A percentile compares a stretch with the other conserved stretches of the same genome.
Evolutionary conservation across 37 sponge, comb jelly and placozoan species (phyloP).

Genomic region (Halisarca cf. caerulea): DNA sequence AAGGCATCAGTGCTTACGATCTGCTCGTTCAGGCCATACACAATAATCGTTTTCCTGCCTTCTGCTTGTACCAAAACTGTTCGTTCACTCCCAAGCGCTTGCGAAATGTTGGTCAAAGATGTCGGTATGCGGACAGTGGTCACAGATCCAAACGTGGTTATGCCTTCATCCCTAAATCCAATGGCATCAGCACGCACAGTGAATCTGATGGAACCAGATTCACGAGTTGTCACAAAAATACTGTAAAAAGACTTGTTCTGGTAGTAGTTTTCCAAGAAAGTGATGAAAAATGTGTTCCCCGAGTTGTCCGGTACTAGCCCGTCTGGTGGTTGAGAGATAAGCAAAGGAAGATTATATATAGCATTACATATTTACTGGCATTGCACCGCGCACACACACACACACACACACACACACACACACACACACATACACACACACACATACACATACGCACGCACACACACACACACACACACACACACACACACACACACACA

Average conservation of each 20-base stretch:
- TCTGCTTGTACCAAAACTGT: background rate
- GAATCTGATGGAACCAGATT: background rate
- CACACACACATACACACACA: too few relatives aligned
- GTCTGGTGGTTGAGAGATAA: too few relatives aligned
- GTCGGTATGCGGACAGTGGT: background rate
- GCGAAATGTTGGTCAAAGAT: background rate
- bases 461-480: too few relatives aligned
- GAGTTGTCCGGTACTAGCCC: too few relatives aligned
- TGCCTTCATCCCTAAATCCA: background rate
- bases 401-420: too few relatives aligned
- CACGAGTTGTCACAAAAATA: background rate
- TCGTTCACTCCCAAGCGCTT: background rate
- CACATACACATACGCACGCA: too few relatives aligned
- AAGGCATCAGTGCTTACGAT: slow-evolving; percentile 34
- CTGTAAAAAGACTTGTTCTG: background rate
- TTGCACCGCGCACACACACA: too few relatives aligned
- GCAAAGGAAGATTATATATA: too few relatives aligned
- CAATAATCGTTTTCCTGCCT: background rate
- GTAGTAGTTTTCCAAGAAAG: slow-evolving; percentile 4
- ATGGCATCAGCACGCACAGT: background rate
- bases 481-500: too few relatives aligned
- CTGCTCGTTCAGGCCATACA: slow-evolving; percentile 41
- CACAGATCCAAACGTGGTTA: background rate
- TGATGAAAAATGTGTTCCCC: background rate
- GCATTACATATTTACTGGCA: too few relatives aligned